A percentile compares a stretch with the other conserved stretches of the same genome.
These are phyloP conservation scores for Spilarctia lutea DNA, from an alignment of 2,888 invertebrate species.

Conservation along the genomic window DNA sequence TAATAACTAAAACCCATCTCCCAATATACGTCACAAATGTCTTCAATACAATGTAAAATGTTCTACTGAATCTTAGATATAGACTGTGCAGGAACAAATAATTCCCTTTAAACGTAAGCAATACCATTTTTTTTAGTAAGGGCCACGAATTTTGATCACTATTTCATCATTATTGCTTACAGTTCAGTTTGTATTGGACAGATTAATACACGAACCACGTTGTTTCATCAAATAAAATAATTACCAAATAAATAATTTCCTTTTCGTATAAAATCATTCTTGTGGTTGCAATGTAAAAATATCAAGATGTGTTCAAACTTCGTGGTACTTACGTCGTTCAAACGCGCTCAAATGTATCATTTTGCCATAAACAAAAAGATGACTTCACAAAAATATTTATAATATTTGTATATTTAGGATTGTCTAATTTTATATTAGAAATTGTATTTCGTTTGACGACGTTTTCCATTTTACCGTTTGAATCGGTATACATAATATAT, in stretches of 20 bases:
- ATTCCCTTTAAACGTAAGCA: constrained; percentile 2
- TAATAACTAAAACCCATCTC: background rate
- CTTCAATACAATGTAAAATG: background rate
- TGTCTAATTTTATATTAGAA: constrained; percentile 20
- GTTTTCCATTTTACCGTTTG: constrained; percentile 32
- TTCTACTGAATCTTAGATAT: background rate
- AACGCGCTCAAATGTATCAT: constrained; percentile 40
- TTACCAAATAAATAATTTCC: background rate
- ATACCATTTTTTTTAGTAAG: constrained; percentile 2
- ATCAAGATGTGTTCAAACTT: background rate
- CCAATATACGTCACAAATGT: constrained; percentile 3
- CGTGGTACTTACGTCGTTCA: background rate
- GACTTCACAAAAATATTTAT: constrained; percentile 26
- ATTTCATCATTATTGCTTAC: background rate
- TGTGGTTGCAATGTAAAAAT: background rate
- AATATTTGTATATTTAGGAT: constrained; percentile 34
- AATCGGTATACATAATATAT: constrained; percentile 6
- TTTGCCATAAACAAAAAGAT: constrained; percentile 44
- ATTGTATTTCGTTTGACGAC: constrained; percentile 7
- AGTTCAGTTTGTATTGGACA: too few relatives aligned
- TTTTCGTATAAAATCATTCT: background rate
- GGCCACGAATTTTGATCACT: background rate
- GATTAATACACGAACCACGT: too few relatives aligned
- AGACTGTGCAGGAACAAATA: background rate
- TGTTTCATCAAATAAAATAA: too few relatives aligned